Base-by-base conservation (phyloP, 2,113 vertebrate species). In the Cynopterus brachyotis region DNA sequence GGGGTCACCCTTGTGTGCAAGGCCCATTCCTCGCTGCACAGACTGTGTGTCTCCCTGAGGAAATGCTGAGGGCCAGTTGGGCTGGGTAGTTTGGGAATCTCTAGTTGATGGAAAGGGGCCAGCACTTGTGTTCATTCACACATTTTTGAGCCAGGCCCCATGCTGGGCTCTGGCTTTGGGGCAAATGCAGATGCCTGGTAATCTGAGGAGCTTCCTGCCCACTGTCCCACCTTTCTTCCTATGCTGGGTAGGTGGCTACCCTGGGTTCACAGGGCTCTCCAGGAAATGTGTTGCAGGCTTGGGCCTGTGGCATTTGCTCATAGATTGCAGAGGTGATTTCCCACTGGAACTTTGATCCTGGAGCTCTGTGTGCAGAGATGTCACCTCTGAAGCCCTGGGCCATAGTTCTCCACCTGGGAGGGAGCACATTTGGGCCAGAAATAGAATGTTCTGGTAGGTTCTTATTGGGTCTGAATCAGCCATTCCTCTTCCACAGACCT, bases 401-500 rank as follows among this genome's bases (percentile, higher is more conserved):
- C 28, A 15, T 57, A 76, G 26, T 83, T 64, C 37, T 45, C 3
- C 3, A 64, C 24, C 64, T 37, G n/a, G 57, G n/a, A 70, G 24
- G 37, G 78, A 35, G 15, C 64, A 30, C 4, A 0, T 19, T 19
- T 42, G 81, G 62, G 60, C 62, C 66, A 20, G 89, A 73, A 62
- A 24, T 10, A 78, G 53, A 12, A 55, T 28, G 1, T 82, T 78
- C 30, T 6, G 32, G 10, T 0, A 0, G 9, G 15, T 64, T 90
- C 80, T 73, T 0, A 0, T 80, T 4, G 11, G 32, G 19, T 47
- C 72, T 10, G 1, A 40, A 37, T 72, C 30, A 45, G 13, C 53
- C 22, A 2, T 64, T 86, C 57, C 69, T 95, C 40, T 88, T 67
- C 97, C 83, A 75, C 98, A 99, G 99, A 99, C 98, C 97, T 98